phyloP scores from a whole-genome alignment of 2,888 invertebrate genomes.

The Kuschelorhynchus macadamiae region DNA sequence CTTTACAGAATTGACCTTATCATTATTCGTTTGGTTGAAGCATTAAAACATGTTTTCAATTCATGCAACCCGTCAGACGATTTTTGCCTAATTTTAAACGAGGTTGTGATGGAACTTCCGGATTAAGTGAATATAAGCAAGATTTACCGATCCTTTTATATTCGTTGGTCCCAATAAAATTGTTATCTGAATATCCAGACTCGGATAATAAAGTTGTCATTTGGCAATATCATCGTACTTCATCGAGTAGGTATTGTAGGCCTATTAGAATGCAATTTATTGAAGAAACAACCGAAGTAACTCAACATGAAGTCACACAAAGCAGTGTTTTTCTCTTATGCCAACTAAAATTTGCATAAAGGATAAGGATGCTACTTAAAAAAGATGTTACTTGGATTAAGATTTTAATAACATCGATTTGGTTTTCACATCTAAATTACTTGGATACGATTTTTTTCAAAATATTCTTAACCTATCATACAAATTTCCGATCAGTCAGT shows the following conservation, averaged over 20 bases:
- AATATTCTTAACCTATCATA: no score
- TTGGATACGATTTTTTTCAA: no score
- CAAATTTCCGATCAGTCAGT: no score
- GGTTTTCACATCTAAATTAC: no score
- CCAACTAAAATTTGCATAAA: no score
- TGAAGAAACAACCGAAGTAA: not conserved
- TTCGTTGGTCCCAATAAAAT: constrained; percentile 58
- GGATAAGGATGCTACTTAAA: no score
- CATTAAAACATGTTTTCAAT: constrained; percentile 16
- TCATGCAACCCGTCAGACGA: not conserved
- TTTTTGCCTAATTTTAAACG: constrained; percentile 4
- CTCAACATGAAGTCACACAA: not conserved
- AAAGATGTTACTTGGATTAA: no score
- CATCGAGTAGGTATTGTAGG: constrained; percentile 58
- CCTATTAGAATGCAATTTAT: constrained; percentile 57
- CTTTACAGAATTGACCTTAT: constrained; percentile 19
- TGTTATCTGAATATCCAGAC: constrained; percentile 54
- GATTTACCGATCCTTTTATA: constrained; percentile 53
- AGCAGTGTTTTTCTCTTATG: no score
- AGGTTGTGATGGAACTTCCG: constrained; percentile 16
- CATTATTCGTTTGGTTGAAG: constrained; percentile 12
- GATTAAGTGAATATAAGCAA: constrained; percentile 17
- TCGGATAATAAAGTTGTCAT: not conserved
- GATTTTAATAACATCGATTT: no score
- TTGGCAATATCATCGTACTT: constrained; percentile 56